These are phyloP conservation scores for Atta colombica DNA, from an alignment of 1,140 invertebrate species.

Conservation along the genomic window DNA sequence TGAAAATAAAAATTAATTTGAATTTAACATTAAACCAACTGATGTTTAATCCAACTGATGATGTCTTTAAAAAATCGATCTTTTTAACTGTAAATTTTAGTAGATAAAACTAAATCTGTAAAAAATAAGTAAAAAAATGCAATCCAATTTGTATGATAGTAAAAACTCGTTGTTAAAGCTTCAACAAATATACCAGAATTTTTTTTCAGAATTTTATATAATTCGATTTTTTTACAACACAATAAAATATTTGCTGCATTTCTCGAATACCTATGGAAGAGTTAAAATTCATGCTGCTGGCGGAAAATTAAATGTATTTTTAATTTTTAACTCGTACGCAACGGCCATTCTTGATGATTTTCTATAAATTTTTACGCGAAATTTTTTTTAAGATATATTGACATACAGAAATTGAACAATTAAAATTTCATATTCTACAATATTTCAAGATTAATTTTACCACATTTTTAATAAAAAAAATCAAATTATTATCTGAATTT, in stretches of 20 bases:
- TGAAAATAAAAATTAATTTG: conserved; percentile 14
- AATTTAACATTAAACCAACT: neutral
- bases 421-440: neutral
- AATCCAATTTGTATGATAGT: no score
- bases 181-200: no score
- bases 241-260: no score
- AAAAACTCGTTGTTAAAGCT: no score
- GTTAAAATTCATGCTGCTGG: no score
- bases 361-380: neutral
- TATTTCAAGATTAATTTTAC: neutral
- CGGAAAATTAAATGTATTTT: neutral
- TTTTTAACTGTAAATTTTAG: no score
- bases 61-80: no score
- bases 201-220: no score
- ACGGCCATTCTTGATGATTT: neutral
- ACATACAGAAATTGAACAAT: neutral
- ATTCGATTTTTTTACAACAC: no score
- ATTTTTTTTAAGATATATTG: neutral
- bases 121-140: no score
- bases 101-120: no score
- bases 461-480: neutral
- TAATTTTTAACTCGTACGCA: neutral
- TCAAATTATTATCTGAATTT: neutral
- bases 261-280: no score
- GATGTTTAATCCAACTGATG: neutral